phyloP scores from a whole-genome alignment of 2,113 vertebrate species.

The Irena cyanogastra region DNA sequence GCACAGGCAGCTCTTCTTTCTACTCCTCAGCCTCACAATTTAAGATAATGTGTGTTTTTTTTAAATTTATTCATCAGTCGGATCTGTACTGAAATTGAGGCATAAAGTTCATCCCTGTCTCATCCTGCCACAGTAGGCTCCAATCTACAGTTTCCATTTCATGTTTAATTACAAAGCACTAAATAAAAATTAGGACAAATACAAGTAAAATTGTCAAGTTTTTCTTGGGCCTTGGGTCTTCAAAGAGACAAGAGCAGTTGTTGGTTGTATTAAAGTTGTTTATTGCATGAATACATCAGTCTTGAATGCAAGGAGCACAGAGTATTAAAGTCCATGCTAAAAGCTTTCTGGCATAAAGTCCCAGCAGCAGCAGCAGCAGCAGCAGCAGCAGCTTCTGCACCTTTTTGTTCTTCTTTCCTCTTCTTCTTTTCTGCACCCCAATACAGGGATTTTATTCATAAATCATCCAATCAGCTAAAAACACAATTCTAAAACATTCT shows the following conservation, averaged over 20 bases:
- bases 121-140: background rate
- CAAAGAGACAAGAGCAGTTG: background rate
- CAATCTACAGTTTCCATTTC: background rate
- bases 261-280: background rate
- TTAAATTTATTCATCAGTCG: background rate
- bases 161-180: background rate
- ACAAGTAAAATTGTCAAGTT: background rate
- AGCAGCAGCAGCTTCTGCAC: background rate
- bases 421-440: background rate
- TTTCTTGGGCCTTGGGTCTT: background rate
- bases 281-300: background rate
- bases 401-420: background rate
- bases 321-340: background rate
- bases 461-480: background rate
- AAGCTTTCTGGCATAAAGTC: background rate
- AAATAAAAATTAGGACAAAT: background rate
- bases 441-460: background rate
- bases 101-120: background rate
- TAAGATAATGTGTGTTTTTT: background rate
- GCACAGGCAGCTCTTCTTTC: background rate
- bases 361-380: background rate
- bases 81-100: background rate
- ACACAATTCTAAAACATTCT: background rate
- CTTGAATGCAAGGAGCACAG: background rate
- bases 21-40: background rate